phyloP scores from a whole-genome alignment of 1,140 invertebrate species.

The Pinna nobilis region DNA sequence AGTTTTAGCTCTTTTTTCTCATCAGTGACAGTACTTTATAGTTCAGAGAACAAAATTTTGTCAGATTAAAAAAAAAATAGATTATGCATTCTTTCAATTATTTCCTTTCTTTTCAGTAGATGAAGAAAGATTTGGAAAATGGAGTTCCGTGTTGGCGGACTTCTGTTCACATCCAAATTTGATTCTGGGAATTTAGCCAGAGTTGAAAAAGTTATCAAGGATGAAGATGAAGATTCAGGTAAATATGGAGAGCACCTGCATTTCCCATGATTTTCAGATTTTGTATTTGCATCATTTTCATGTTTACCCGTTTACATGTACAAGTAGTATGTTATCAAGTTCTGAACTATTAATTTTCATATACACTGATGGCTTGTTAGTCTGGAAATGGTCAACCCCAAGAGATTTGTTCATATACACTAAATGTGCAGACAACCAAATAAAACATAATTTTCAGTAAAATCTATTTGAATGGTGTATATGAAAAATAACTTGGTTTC shows the following conservation, averaged over 20 bases:
- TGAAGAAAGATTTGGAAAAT: slow-evolving; percentile 33
- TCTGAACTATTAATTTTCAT: neutral
- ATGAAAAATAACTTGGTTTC: too few species aligned
- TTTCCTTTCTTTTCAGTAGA: neutral
- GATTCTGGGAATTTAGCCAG: slow-evolving; percentile 90
- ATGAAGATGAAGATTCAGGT: slow-evolving; percentile 66
- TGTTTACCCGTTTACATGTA: too few species aligned
- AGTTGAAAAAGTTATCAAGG: slow-evolving; percentile 79
- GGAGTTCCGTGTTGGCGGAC: slow-evolving; percentile 67
- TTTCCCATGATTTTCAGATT: too few species aligned
- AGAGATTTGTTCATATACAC: too few species aligned
- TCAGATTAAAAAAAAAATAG: neutral
- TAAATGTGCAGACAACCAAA: too few species aligned
- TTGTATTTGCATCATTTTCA: too few species aligned
- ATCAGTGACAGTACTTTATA: neutral
- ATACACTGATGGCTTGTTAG: neutral
- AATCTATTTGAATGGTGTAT: too few species aligned
- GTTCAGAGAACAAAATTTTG: neutral
- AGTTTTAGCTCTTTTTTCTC: too few species aligned
- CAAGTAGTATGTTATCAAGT: too few species aligned
- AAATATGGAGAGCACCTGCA: too few species aligned
- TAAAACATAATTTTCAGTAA: too few species aligned
- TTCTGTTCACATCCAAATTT: slow-evolving; percentile 78
- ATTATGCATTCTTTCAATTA: neutral
- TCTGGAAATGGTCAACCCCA: slow-evolving; percentile 9